A percentile compares a stretch with the other conserved stretches of the same genome.
These are phyloP conservation scores for Globodera rostochiensis DNA, from an alignment of 1,140 invertebrate genomes.

Conservation along the genomic window DNA sequence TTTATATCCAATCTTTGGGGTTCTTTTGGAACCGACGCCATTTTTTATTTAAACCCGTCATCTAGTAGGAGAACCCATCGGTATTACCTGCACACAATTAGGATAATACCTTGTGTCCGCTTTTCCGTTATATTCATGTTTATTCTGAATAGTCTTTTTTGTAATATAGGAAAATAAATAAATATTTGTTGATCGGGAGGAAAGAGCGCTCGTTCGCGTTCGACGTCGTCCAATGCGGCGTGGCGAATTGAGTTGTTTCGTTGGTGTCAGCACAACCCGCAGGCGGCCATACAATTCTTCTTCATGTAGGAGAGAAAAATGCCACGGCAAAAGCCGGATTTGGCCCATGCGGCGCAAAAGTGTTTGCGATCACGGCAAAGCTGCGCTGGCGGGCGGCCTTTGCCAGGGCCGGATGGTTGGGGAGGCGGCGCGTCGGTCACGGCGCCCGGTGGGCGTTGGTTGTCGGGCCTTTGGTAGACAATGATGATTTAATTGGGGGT, in stretches of 20 bases:
- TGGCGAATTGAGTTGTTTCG: background rate
- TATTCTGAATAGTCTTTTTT: too few species aligned
- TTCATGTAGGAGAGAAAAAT: constrained; percentile 63
- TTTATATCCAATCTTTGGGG: too few species aligned
- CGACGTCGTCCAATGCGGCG: background rate
- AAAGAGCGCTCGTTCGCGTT: too few species aligned
- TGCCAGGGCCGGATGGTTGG: background rate
- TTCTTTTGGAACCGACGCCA: too few species aligned
- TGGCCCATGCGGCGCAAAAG: constrained; percentile 61
- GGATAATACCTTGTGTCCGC: too few species aligned
- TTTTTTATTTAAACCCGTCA: too few species aligned
- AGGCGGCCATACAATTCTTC: constrained; percentile 57
- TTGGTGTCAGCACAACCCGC: constrained; percentile 51
- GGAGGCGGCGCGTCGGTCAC: constrained; percentile 19
- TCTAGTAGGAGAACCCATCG: too few species aligned
- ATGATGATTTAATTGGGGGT: too few species aligned
- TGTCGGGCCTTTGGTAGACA: background rate
- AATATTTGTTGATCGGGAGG: too few species aligned
- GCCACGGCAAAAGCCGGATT: constrained; percentile 61
- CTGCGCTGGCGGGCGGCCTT: constrained; percentile 10
- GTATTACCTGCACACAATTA: too few species aligned
- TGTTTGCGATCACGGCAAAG: constrained; percentile 59
- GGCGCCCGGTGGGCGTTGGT: background rate
- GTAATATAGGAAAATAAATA: too few species aligned
- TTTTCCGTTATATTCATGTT: too few species aligned